Base-by-base conservation (phyloP, 2,113 vertebrate species). In the Anser cygnoides region DNA sequence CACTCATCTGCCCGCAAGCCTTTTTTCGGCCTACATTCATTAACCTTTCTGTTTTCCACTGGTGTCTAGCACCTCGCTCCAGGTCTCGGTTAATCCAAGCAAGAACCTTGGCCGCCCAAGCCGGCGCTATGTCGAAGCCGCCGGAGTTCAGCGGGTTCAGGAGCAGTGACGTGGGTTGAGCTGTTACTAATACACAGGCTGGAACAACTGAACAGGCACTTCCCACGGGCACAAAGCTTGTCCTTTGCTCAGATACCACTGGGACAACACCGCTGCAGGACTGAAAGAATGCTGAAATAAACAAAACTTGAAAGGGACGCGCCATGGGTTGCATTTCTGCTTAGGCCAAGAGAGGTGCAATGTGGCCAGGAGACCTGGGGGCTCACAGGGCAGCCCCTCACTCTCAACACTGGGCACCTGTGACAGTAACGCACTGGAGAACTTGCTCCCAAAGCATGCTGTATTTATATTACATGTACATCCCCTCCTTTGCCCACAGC, bases 221-320 rank as follows among this genome's bases (percentile, higher is more conserved):
- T 61, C 70, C 83, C 90, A 15, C 67, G 16, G 35, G 52, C 28
- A 2, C n/a, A 8, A 46, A 25, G 81, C 35, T 94, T 93, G 91
- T 92, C 96, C 94, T 97, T 95, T 96, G 91, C 59, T 95, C 92
- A 52, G 91, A 83, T 43, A 89, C 92, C 94, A 54, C 71, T 62
- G 87, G 87, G 70, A 92, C 74, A 89, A 44, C 13, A 82, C 52
- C 67, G 37, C 18, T n/a, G 78, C 43, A 4, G 49, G 50, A 89
- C 78, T 29, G 17, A 57, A 91, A 75, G 62, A 95, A 95, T 93
- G 95, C 84, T 93, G 93, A 97, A 82, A 73, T 41, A 92, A 93
- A 91, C 92, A 88, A 15, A 43, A 90, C 68, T 83, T 90, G 43
- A 13, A 39, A 63, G 65, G 68, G 58, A 49, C 5, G 1, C 37